Evolutionary conservation across 2,113 vertebrate species (phyloP), one percentile per base, ranked within the genome.

Genomic region (Lasiurus borealis): DNA sequence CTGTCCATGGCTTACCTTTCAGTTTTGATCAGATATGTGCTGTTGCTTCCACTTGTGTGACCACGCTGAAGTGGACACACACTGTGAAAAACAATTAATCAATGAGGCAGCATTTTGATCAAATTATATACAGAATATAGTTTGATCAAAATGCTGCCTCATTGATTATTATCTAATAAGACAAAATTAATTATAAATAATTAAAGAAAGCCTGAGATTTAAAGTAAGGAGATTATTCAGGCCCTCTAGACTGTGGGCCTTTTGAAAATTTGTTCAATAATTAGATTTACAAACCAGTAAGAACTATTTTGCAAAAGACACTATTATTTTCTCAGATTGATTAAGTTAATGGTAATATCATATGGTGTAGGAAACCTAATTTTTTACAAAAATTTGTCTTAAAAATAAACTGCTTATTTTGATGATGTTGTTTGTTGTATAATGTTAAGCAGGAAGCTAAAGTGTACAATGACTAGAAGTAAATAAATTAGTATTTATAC

Each of bases 401-500:
- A 59, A 83, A 80, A 90, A n/a, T 81, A 93, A 34, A 54, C 25
- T 57, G 12, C 13, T 54, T 78, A 19, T 34, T 88, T 21, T 54
- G 34, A 52, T 64, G 29, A 62, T 2, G 10, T 44, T 77, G 23
- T 71, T 77, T 77, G 13, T 69, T 31, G n/a, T 88, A 16, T 66
- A 84, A 73, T 16, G 1, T 31, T 44, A 72, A 77, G 50, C 72
- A 57, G 54, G 44, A 84, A 82, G 4, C 6, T 4, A 75, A 81
- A 80, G 69, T 66, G 4, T 75, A n/a, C 64, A 83, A 52, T 86
- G 21, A 64, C n/a, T 76, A 77, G 36, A 48, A 92, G 3, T 29
- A 93, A 68, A 6, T 88, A 91, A 85, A 44, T 88, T 71, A 48
- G 78, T 77, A 82, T 57, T 86, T 66, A 89, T 44, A 88, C 1